Evolutionary conservation across 2,797 vertebrate genomes (phyloP).

Genomic region (Graptemys geographica): DNA sequence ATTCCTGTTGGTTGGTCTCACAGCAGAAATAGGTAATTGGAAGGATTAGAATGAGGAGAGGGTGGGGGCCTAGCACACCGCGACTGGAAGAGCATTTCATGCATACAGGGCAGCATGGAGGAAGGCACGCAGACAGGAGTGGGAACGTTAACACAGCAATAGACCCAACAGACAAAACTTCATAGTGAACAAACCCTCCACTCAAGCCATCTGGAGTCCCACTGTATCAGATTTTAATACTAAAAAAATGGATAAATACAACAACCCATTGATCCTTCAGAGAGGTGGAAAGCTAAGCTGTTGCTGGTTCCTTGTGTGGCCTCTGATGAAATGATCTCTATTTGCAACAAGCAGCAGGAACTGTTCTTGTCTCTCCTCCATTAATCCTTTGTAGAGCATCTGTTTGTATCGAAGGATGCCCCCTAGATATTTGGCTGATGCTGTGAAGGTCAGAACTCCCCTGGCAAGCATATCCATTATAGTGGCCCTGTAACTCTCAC

Average conservation of each 20-base stretch:
- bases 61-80: not conserved
- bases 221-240: not conserved
- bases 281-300: not conserved
- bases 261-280: constrained; percentile 24
- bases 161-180: not conserved
- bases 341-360: not conserved
- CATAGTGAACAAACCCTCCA: not conserved
- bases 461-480: not conserved
- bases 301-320: not conserved
- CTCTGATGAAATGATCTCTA: constrained; percentile 5
- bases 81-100: not conserved
- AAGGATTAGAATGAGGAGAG: not conserved
- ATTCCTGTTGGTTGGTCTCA: not conserved
- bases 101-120: not conserved
- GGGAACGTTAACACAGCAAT: not conserved
- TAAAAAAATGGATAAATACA: constrained; percentile 1
- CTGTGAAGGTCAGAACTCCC: not conserved
- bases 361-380: not conserved
- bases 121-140: not conserved
- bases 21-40: not conserved
- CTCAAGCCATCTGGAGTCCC: not conserved
- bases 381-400: not conserved
- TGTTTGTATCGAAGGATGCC: not conserved
- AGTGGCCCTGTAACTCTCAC: not conserved
- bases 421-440: not conserved